Base-by-base conservation (phyloP, 2,113 vertebrate genomes). In the Caranx ignobilis region DNA sequence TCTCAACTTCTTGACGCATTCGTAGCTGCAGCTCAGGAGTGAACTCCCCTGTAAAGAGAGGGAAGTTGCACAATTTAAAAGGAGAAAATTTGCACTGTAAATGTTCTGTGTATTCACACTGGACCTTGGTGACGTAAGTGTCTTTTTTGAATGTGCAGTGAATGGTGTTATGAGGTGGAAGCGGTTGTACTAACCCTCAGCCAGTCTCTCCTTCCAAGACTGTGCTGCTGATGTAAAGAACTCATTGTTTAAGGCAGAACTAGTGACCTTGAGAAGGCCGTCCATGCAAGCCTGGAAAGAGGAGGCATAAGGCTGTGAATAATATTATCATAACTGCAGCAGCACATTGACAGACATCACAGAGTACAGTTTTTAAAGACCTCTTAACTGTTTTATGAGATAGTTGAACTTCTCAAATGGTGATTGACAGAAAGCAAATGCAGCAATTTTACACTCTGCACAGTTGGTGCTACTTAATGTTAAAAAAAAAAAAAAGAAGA, bases 151-250 rank as follows among this genome's bases (percentile, higher is more conserved):
- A 43, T 35, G 35, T 52, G 5, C 79, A 67, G 11, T 52, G 41
- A 78, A 77, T 72, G 79, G 12, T 16, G 57, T 62, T 75, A 77
- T 72, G 6, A 45, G 18, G 5, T 10, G 31, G 2, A 41, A 69
- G 48, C 18, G 41, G 19, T 31, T 64, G 37, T 70, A 85, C 93
- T 92, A 84, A 99, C 98, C 98, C 95, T 99, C 98, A 3, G 97
- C 93, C 21, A 99, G 90, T 56, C 98, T 92, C 85, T 99, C 98
- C 87, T 99, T 99, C 98, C 98, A 99, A 10, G 97, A 96, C 84
- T 99, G 98, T 2, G 98, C 97, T 16, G 98, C 98, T 7, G 98
- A 99, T 1, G 97, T 97, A 90, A 99, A 99, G 94, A 99, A 99
- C 87, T 99, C 98, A 4, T 99, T 99, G 94, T 99, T 99, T 89